Evolutionary conservation across 1,140 invertebrate genomes (phyloP).

Genomic region (Trypoxylus dichotomus): DNA sequence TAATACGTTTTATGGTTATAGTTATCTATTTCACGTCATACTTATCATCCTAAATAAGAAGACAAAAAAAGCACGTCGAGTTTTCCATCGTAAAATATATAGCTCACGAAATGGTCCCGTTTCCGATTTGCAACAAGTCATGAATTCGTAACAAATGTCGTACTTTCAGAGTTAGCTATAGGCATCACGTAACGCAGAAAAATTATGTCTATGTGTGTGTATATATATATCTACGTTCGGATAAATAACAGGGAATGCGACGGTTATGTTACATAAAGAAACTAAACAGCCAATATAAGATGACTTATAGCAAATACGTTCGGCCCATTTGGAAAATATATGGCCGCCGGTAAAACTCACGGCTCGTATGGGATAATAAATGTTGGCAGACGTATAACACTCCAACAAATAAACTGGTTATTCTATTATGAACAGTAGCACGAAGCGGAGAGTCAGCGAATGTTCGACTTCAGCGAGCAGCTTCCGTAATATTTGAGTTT

Average conservation of each 20-base stretch:
- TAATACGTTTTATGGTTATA: not conserved
- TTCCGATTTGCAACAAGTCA: constrained; percentile 7
- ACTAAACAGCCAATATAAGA: constrained; percentile 33
- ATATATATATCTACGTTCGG: not conserved
- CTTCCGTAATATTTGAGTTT: constrained; percentile 1
- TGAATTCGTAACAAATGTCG: not conserved
- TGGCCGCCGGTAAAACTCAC: constrained; percentile 42
- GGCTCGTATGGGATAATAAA: constrained; percentile 46
- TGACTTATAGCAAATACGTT: constrained; percentile 43
- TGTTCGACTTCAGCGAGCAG: not conserved
- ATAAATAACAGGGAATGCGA: not conserved
- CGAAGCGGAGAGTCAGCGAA: not conserved
- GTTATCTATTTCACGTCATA: not conserved
- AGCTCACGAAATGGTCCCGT: not conserved
- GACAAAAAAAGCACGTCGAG: not conserved
- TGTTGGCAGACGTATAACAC: constrained; percentile 46
- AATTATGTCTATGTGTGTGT: not conserved
- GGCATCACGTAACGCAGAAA: not conserved
- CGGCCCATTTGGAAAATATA: constrained; percentile 41
- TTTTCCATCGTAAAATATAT: not conserved
- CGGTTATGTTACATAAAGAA: constrained; percentile 13
- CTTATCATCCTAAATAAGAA: not conserved
- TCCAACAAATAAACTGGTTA: constrained; percentile 48
- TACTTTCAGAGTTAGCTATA: not conserved
- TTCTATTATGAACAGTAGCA: constrained; percentile 47